Conservation (phyloP, 2,888 invertebrate species). For the Lepas anatifera region DNA sequence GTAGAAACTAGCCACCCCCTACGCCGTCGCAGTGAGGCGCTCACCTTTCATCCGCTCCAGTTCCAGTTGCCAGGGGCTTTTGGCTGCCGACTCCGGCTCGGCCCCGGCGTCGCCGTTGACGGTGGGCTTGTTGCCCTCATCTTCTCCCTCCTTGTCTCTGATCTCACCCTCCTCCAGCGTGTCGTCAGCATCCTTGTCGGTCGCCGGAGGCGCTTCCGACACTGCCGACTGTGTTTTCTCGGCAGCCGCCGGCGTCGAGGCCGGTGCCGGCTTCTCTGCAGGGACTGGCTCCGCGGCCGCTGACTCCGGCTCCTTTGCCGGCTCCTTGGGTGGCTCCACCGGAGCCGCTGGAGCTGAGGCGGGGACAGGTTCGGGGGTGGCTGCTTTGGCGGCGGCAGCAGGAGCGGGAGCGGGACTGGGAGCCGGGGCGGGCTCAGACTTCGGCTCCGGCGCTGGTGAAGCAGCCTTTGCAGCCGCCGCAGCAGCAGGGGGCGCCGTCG, state of each 20-base stretch:
- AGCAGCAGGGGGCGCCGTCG: not conserved
- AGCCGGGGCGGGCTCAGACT: not conserved
- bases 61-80: not conserved
- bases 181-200: not conserved
- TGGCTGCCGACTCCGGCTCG: not conserved
- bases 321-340: not conserved
- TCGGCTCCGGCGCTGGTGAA: not conserved
- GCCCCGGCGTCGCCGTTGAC: not conserved
- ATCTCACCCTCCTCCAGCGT: constrained; percentile 13
- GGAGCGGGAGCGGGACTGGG: not conserved
- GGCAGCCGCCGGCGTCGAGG: not conserved
- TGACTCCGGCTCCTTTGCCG: not conserved
- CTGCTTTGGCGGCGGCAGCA: not conserved
- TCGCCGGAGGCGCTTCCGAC: too few species aligned
- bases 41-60: not conserved
- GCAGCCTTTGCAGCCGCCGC: not conserved
- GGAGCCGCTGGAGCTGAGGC: not conserved
- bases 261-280: not conserved
- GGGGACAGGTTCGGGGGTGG: not conserved
- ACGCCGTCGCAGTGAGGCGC: not conserved
- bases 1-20: too few species aligned
- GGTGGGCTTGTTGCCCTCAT: not conserved
- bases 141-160: too few species aligned
- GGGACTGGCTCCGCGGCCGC: not conserved
- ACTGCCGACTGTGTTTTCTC: too few species aligned